phyloP scores from a whole-genome alignment of 2,797 vertebrate species.

The Tinamus major region DNA sequence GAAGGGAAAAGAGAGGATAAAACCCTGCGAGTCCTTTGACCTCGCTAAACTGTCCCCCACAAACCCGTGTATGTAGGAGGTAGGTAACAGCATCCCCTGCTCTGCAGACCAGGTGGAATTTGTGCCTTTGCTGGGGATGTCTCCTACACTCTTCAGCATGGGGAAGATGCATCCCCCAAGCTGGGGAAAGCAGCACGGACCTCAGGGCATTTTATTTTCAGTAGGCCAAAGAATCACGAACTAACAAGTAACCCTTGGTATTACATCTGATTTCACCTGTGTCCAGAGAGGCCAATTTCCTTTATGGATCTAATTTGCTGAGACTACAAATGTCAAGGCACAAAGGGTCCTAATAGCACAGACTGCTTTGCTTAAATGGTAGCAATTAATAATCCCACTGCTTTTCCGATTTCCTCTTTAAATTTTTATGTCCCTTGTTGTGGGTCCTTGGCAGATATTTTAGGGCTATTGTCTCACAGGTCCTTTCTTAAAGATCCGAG shows the following conservation, averaged over 20 bases:
- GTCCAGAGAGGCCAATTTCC: conserved; percentile 8
- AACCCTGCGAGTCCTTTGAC: not conserved
- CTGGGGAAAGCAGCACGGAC: not conserved
- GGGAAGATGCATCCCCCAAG: not conserved
- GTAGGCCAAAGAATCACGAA: not conserved
- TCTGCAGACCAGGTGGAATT: not conserved
- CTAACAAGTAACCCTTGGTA: not conserved
- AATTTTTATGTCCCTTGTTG: conserved; percentile 36
- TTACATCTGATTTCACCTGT: conserved; percentile 24
- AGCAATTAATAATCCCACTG: conserved; percentile 49
- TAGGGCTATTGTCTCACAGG: conserved; percentile 28
- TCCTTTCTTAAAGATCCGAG: conserved; percentile 14
- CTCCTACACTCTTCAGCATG: not conserved
- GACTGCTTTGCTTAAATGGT: conserved; percentile 37
- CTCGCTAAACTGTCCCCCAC: not conserved
- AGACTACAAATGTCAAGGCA: conserved; percentile 52
- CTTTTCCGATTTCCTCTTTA: conserved; percentile 20
- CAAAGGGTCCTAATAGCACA: conserved; percentile 22
- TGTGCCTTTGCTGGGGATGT: not conserved
- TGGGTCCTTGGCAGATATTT: conserved; percentile 27
- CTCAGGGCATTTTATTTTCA: not conserved
- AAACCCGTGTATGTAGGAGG: not conserved
- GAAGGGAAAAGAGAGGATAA: conserved; percentile 14
- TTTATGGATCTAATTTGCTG: conserved; percentile 44
- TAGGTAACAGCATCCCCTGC: not conserved